A percentile compares a stretch with the other conserved stretches of the same genome.
phyloP scores from a whole-genome alignment of 2,113 vertebrate species.

The Coptodon rendalli region DNA sequence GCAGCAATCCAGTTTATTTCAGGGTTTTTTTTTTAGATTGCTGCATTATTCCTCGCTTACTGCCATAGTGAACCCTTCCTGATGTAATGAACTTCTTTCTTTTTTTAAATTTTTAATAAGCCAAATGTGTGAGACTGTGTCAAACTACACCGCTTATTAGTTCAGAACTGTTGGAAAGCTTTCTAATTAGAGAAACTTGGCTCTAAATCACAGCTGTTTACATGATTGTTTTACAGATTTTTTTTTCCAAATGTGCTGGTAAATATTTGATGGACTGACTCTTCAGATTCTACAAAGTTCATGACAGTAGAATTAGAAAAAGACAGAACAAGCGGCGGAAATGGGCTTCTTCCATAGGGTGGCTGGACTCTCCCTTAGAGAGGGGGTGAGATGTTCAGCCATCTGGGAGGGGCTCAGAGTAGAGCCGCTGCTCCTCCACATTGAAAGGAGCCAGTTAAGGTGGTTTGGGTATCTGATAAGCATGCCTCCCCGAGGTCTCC shows the following conservation, averaged over 20 bases:
- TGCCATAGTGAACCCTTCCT: neutral
- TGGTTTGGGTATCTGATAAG: neutral
- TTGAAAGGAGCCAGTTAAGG: neutral
- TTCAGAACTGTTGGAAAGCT: neutral
- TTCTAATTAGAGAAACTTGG: neutral
- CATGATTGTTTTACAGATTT: neutral
- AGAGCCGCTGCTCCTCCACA: neutral
- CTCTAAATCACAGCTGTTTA: neutral
- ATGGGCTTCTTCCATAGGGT: neutral
- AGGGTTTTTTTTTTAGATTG: neutral
- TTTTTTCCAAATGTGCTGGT: fast-evolving
- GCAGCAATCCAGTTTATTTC: neutral
- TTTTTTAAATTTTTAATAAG: neutral
- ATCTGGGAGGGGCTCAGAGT: neutral
- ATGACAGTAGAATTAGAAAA: neutral
- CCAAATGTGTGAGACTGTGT: neutral
- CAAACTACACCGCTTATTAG: neutral
- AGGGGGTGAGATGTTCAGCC: neutral
- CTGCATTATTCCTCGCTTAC: neutral
- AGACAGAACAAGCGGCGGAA: neutral
- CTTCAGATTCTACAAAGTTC: neutral
- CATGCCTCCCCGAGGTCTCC: neutral
- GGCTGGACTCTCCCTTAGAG: neutral
- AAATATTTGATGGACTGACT: neutral
- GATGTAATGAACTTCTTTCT: neutral